Evolutionary conservation across 2,888 invertebrate genomes (phyloP).

Genomic region (Orthosia cruda): DNA sequence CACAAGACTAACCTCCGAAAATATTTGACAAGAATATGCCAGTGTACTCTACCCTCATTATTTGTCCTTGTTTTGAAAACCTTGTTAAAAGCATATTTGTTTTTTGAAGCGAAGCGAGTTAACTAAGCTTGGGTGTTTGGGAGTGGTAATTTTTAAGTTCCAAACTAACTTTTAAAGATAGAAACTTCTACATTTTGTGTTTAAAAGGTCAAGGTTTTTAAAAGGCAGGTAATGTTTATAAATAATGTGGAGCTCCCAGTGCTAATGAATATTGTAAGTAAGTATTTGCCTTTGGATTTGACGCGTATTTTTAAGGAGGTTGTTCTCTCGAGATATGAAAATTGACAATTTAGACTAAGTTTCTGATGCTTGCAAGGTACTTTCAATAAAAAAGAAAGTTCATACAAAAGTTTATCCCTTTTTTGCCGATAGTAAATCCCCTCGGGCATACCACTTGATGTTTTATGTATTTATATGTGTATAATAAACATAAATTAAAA

Average conservation of each 20-base stretch:
- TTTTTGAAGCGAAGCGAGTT: conserved; percentile 28
- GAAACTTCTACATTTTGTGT: conserved; percentile 20
- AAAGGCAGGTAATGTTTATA: not conserved
- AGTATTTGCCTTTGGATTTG: not conserved
- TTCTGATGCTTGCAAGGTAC: not conserved
- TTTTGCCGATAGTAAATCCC: not conserved
- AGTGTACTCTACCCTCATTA: conserved; percentile 45
- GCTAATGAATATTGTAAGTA: conserved; percentile 15
- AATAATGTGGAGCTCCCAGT: not conserved
- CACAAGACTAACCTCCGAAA: conserved; percentile 55
- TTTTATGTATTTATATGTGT: not conserved
- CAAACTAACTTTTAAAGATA: conserved; percentile 18
- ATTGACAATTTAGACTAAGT: not conserved
- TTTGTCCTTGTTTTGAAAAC: conserved; percentile 61
- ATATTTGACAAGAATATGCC: conserved; percentile 61
- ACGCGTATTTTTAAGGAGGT: not conserved
- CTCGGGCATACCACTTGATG: not conserved
- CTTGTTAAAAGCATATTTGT: conserved; percentile 59
- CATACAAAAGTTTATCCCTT: not conserved
- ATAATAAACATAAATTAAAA: too few species aligned
- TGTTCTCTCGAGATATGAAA: not conserved
- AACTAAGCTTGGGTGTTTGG: conserved; percentile 32
- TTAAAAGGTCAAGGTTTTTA: conserved; percentile 5
- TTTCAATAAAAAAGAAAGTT: not conserved
- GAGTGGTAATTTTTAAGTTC: conserved; percentile 31